Evolutionary conservation across 2,797 vertebrate genomes (phyloP), one percentile per base, ranked within the genome.

Genomic region (Antennarius maculatus): DNA sequence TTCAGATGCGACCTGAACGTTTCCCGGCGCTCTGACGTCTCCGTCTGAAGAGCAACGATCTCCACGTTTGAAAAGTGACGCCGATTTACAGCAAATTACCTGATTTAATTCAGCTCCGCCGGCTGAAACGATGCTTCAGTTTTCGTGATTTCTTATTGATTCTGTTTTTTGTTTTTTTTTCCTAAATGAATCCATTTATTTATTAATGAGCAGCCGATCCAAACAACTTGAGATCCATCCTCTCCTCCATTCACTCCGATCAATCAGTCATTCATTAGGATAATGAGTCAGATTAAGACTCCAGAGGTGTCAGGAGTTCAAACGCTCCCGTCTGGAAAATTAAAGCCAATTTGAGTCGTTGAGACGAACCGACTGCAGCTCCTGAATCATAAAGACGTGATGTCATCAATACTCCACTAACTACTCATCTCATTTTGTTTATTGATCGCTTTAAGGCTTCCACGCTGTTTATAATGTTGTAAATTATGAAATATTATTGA

Each of bases 191-290:
- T 54, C 7, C 6, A 37, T 73, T 71, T 74, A 71, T 79, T 84
- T 77, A 74, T 79, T 79, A 81, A 81, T 64, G 66, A 72, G 63
- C 58, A 58, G 27, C 48, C 45, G 66, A 74, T 79, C 75, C 69
- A 84, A 66, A 71, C 67, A 57, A 69, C 64, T 73, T 61, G 48
- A 73, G 42, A 59, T 58, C 77, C 70, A 50, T 80, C 63, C 17
- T 58, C 48, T 60, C 23, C 54, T 29, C 29, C 52, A 56, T 74
- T 79, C 63, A 75, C 1, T 31, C 48, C 9, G 60, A 76, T 81
- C 76, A 82, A 70, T 81, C 54, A 70, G 51, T 31, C 58, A 57
- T 65, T 82, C 69, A 69, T 73, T 73, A 61, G 42, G 54, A 69
- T 66, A 60, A 77, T 23, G 54, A 69, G 67, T 71, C 67, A 1